Conservation (phyloP, 2,888 invertebrate species). For the Acleris laterana region DNA sequence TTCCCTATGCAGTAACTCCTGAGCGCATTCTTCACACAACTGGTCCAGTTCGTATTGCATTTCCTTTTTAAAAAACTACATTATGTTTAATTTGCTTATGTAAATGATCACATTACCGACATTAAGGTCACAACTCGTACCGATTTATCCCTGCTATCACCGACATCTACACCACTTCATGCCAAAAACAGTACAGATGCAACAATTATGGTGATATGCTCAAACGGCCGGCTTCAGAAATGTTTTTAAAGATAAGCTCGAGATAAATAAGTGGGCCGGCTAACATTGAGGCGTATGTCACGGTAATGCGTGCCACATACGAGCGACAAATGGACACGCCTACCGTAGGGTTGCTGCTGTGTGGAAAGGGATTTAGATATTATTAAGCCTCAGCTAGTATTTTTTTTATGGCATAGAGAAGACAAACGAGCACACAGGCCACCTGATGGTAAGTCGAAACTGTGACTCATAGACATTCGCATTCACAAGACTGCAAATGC, state of each 20-base stretch:
- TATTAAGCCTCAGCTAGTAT: too few species aligned
- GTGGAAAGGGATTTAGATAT: not conserved
- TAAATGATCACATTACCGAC: not conserved
- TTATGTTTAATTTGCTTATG: not conserved
- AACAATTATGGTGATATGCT: constrained; percentile 25
- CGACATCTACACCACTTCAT: constrained; percentile 9
- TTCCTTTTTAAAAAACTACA: too few species aligned
- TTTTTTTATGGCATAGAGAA: too few species aligned
- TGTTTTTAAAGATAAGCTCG: constrained; percentile 29
- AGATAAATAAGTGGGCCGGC: constrained; percentile 20
- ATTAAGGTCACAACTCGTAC: constrained; percentile 14
- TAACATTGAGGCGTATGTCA: constrained; percentile 22
- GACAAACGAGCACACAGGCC: too few species aligned
- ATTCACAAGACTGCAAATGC: too few species aligned
- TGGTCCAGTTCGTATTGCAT: too few species aligned
- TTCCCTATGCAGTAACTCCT: too few species aligned
- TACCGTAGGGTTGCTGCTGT: constrained; percentile 14
- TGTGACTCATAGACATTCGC: too few species aligned
- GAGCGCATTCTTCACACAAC: too few species aligned
- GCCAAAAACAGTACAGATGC: constrained; percentile 19
- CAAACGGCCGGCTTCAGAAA: constrained; percentile 13
- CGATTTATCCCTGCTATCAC: constrained; percentile 8
- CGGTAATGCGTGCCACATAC: constrained; percentile 24
- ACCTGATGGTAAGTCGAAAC: too few species aligned
- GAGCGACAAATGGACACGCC: constrained; percentile 12